Base-by-base conservation (phyloP, 2,113 vertebrate genomes). In the Peromyscus californicus region DNA sequence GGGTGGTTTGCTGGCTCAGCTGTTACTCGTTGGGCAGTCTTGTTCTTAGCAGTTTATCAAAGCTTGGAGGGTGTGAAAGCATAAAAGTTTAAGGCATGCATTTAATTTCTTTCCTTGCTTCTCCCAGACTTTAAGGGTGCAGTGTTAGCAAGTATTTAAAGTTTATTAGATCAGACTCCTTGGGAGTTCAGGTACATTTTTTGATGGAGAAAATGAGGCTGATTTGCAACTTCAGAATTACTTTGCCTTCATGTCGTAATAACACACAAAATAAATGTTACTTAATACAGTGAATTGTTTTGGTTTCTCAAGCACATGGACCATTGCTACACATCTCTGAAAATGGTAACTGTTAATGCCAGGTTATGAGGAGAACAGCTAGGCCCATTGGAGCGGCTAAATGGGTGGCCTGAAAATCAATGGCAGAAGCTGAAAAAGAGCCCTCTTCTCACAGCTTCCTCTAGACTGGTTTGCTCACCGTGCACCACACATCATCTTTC, bases 401-500 rank as follows among this genome's bases (percentile, higher is more conserved):
- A 79, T 94, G 48, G 95, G 16, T 42, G 94, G 76, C 79, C 84
- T 57, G 63, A 83, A 97, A 97, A 94, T 96, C 90, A 94, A 22
- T 96, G 74, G 29, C 7, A 0, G 69, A 97, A 91, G 29, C 54
- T 90, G 21, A 83, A 91, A 79, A 65, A 83, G 85, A 96, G 33
- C 6, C 4, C 3, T 79, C 65, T 95, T 90, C 31, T 96, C 57
- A 87, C 7, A 63, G 45, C 54, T 97, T 91, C 74, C 93, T 96
- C 82, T 12, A 33, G 75, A 94, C 9, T 21, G 29, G 29, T 88
- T 12, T 89, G 51, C 63, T 79, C 67, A 75, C 45, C 22, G 48
- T 48, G 91, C 80, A 16, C 8, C 86, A 61, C 72, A 91, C 75
- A 83, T n/a, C 19, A 17, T 65, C 19, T 48, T 65, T 78, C 89